Percentiles rank a stretch among this genome's conserved stretches.
phyloP scores from a whole-genome alignment of 64 coral and sea anemone genomes.

The Stylophora pistillata region DNA sequence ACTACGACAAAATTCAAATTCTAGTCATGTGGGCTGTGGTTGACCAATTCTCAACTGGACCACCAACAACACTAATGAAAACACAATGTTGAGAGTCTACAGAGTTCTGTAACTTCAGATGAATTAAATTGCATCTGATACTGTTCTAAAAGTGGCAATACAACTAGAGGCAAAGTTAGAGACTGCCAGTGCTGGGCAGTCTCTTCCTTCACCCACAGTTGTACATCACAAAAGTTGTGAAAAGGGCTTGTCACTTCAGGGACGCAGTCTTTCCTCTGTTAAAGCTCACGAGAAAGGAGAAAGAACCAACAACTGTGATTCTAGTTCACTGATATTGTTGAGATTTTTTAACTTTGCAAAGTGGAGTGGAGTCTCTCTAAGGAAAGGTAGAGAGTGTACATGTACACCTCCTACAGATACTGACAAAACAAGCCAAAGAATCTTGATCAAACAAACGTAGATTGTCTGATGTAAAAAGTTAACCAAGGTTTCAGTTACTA shows the following conservation, averaged over 20 bases:
- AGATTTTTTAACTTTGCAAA: no score
- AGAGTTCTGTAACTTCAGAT: not conserved
- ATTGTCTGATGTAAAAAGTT: no score
- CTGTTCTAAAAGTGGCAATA: constrained; percentile 15
- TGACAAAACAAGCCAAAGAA: not conserved
- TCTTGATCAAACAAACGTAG: not conserved
- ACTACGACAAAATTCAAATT: no score
- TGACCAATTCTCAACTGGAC: no score
- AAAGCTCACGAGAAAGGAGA: constrained; percentile 28
- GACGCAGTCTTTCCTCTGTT: constrained; percentile 31
- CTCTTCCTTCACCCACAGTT: not conserved
- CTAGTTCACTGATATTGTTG: not conserved
- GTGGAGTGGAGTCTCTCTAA: constrained; percentile 12
- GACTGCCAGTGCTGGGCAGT: not conserved
- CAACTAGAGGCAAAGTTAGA: not conserved
- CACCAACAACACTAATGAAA: no score
- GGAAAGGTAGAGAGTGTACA: constrained; percentile 12
- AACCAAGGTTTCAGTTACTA: no score
- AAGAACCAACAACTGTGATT: not conserved
- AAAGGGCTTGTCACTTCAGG: constrained; percentile 5
- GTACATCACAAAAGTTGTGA: not conserved
- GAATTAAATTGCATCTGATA: constrained; percentile 17
- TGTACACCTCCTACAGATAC: not conserved
- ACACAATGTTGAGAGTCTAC: not conserved
- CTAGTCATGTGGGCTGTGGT: no score